Percentiles rank a stretch among this genome's conserved stretches.
phyloP scores from a whole-genome alignment of 2,797 vertebrate species.

The Paedocypris micromegethes region DNA sequence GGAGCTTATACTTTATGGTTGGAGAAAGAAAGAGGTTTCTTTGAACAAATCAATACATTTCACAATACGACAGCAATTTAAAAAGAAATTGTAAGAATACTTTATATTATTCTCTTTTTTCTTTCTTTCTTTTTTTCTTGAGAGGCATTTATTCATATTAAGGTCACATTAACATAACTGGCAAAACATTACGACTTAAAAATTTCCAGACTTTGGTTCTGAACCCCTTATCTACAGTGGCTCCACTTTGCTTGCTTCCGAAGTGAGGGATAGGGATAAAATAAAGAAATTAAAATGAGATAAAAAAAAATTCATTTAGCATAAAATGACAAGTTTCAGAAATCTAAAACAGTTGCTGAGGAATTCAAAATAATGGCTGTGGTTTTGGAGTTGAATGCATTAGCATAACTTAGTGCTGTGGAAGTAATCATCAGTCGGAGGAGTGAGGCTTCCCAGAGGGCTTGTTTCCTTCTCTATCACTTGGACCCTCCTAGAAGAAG shows the following conservation, averaged over 20 bases:
- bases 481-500: conserved; percentile 30
- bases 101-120: conserved; percentile 7
- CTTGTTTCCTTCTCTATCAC: conserved; percentile 48
- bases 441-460: conserved; percentile 60
- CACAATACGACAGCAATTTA: conserved; percentile 57
- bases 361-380: conserved; percentile 75
- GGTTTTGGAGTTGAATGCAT: conserved; percentile 76
- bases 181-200: conserved; percentile 65
- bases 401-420: conserved; percentile 74
- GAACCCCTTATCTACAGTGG: conserved; percentile 61
- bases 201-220: conserved; percentile 44
- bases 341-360: conserved; percentile 76
- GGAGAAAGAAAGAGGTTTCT: conserved; percentile 10
- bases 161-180: conserved; percentile 71
- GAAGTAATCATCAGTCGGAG: conserved; percentile 70
- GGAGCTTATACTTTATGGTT: conserved; percentile 13
- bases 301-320: conserved; percentile 60
- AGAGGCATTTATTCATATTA: conserved; percentile 72
- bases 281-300: background rate
- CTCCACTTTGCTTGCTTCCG: conserved; percentile 50
- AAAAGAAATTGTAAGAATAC: conserved; percentile 45
- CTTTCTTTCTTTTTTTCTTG: conserved; percentile 14
- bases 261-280: conserved; percentile 38
- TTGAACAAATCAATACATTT: conserved; percentile 17
- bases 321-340: conserved; percentile 72